A percentile compares a stretch with the other conserved stretches of the same genome.
Evolutionary conservation across 1,140 invertebrate species (phyloP).

Genomic region (Drosophila leontia): DNA sequence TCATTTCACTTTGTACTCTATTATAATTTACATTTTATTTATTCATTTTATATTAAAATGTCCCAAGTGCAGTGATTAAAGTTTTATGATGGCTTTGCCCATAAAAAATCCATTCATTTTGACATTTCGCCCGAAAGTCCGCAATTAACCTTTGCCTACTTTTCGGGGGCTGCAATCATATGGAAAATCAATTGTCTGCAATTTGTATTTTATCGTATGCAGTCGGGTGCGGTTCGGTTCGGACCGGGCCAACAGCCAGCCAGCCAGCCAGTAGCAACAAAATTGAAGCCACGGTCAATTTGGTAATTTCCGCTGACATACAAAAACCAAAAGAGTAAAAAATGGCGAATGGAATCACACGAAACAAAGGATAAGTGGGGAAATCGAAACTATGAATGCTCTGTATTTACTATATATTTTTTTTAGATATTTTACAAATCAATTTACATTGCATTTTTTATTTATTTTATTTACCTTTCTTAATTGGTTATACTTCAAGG

Average conservation of each 20-base stretch:
- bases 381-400: slow-evolving; percentile 1
- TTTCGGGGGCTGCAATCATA: slow-evolving; percentile 60
- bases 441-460: background rate
- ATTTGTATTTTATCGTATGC: slow-evolving; percentile 78
- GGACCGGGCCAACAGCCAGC: background rate
- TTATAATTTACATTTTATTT: slow-evolving; percentile 49
- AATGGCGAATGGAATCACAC: background rate
- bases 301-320: slow-evolving; percentile 72
- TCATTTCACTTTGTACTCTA: slow-evolving; percentile 20
- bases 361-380: background rate
- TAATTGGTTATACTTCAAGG: background rate
- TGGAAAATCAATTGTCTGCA: slow-evolving; percentile 83
- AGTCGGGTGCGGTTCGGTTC: slow-evolving; percentile 19
- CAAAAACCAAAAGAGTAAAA: slow-evolving; percentile 49
- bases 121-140: slow-evolving; percentile 49
- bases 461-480: background rate
- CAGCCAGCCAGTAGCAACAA: slow-evolving; percentile 12
- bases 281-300: slow-evolving; percentile 84
- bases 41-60: slow-evolving; percentile 38
- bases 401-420: background rate
- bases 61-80: slow-evolving; percentile 43
- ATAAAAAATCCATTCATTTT: slow-evolving; percentile 56
- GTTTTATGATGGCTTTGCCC: slow-evolving; percentile 34
- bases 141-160: slow-evolving; percentile 76
- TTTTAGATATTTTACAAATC: background rate